Evolutionary conservation across 2,888 invertebrate species (phyloP), one percentile per base, ranked within the genome.

Genomic region (Argynnis bischoffii): DNA sequence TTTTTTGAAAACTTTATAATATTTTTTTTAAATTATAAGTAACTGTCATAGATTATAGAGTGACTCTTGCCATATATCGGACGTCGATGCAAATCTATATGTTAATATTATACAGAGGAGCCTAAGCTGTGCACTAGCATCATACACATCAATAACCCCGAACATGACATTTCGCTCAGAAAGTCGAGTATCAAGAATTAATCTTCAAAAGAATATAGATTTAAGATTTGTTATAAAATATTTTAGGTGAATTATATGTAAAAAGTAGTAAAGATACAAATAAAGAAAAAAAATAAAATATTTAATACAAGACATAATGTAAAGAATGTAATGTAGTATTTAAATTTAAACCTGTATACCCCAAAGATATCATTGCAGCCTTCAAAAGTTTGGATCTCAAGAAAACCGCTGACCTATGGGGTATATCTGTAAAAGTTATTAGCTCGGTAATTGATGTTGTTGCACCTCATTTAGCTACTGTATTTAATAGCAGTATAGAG

Each of bases 61-160:
- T 57, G 18, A 14, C 21, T 26, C 8, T 51, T 31, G 35, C 51
- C 35, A 61, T 51, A 48, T 59, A 59, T 54, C 13, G n/a, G 31
- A 15, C 46, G 16, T n/a, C 31, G 16, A 18, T 55, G 18, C 65
- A 59, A 18, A 65, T 65, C 54, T 65, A 60, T 66, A 66, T 66
- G 66, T 18, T 66, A 66, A 66, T 66, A 61, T 55, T 55, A 48
- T 55, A 59, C 47, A 13, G 46, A 50, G 11, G 16, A 51, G 41
- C 16, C 41, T 15, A 18, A 60, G 55, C 31, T 61, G 60, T 66
- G 61, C 66, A 35, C 31, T 35, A 35, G 50, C 66, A 66, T 61
- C 59, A 55, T n/a, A 59, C 61, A 61, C 66, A 61, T 66, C 60
- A 66, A 48, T 61, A 41, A 66, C 48, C 41, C 55, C 50, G 48